Evolutionary conservation across 2,797 vertebrate species (phyloP).

Genomic region (Spea hammondii): DNA sequence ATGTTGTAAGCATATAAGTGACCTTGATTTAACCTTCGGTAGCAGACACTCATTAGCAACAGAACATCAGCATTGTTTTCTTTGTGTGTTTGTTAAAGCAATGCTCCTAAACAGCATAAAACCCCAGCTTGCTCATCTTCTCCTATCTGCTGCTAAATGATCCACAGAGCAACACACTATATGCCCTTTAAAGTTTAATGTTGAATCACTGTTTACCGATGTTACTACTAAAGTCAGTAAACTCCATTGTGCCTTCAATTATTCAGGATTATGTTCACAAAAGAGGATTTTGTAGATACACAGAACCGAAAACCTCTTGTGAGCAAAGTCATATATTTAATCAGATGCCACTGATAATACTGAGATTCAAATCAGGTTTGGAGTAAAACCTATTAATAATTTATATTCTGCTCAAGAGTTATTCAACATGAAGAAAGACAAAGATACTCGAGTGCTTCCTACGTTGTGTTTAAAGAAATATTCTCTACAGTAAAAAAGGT

Average conservation of each 20-base stretch:
- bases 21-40: slow-evolving; percentile 45
- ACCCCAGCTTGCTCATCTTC: slow-evolving; percentile 45
- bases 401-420: slow-evolving; percentile 30
- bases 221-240: slow-evolving; percentile 44
- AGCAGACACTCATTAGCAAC: slow-evolving; percentile 41
- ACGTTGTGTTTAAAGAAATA: neutral
- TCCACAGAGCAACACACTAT: slow-evolving; percentile 27
- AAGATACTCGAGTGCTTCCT: slow-evolving; percentile 14
- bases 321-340: slow-evolving; percentile 49
- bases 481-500: neutral
- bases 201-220: slow-evolving; percentile 48
- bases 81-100: slow-evolving; percentile 37
- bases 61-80: slow-evolving; percentile 27
- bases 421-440: slow-evolving; percentile 5
- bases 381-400: slow-evolving; percentile 44
- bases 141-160: slow-evolving; percentile 45
- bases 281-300: slow-evolving; percentile 30
- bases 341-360: slow-evolving; percentile 46
- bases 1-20: neutral
- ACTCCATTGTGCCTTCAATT: slow-evolving; percentile 45
- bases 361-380: slow-evolving; percentile 48
- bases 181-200: slow-evolving; percentile 52
- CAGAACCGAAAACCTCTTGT: slow-evolving; percentile 28
- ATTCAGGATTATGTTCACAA: slow-evolving; percentile 45
- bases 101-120: slow-evolving; percentile 16